A percentile compares a stretch with the other conserved stretches of the same genome.
Conservation (phyloP, 2,113 vertebrate species). For the Butastur rufipennis region DNA sequence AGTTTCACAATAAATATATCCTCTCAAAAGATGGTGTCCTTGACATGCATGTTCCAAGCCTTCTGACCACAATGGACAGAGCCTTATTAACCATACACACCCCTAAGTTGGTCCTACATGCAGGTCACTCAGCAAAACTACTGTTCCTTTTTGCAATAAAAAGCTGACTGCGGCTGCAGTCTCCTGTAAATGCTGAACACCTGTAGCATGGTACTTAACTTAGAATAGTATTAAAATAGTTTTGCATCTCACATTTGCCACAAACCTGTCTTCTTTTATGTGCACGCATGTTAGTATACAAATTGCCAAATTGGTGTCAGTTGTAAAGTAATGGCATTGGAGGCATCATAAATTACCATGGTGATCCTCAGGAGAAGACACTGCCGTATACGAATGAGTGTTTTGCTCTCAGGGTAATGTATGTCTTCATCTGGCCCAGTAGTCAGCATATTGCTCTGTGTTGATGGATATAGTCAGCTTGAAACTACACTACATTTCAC, state of each 20-base stretch:
- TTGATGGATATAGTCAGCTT: constrained; percentile 99
- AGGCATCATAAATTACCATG: constrained; percentile 88
- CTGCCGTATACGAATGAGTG: constrained; percentile 85
- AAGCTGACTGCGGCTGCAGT: constrained; percentile 5
- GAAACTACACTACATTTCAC: constrained; percentile 97
- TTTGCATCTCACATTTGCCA: constrained; percentile 65
- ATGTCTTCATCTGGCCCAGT: constrained; percentile 98
- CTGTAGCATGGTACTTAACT: constrained; percentile 60
- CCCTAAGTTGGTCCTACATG: not conserved
- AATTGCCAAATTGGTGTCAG: constrained; percentile 95
- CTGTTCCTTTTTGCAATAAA: not conserved
- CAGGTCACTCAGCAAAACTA: not conserved
- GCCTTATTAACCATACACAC: not conserved
- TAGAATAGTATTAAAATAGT: constrained; percentile 60
- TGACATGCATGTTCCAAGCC: not conserved
- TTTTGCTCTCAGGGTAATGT: constrained; percentile 92
- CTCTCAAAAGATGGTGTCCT: not conserved
- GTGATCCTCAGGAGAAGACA: constrained; percentile 89
- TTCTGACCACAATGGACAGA: not conserved
- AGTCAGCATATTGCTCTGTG: constrained; percentile 94
- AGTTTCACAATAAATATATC: not conserved
- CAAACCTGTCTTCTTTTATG: constrained; percentile 73
- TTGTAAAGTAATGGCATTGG: constrained; percentile 88
- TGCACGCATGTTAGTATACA: constrained; percentile 70
- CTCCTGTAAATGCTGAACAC: constrained; percentile 52